Base-by-base conservation (phyloP, 2,888 invertebrate species). In the Ramazzottius varieornatus region DNA sequence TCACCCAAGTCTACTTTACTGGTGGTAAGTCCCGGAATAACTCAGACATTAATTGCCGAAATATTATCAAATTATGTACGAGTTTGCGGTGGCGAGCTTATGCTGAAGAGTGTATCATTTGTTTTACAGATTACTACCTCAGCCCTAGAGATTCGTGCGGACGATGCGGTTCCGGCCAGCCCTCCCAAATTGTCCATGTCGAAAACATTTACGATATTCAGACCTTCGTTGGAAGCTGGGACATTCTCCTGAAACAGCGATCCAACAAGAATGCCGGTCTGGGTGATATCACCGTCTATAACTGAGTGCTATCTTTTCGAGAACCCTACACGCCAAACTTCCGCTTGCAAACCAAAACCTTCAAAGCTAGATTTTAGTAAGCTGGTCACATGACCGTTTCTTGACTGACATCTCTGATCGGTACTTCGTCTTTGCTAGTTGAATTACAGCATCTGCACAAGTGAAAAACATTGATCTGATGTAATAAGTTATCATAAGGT, bases 401-500 rank as follows among this genome's bases (percentile, higher is more conserved):
- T n/a, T n/a, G n/a, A n/a, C n/a, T n/a, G n/a, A n/a, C n/a, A n/a
- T n/a, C n/a, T n/a, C n/a, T n/a, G n/a, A n/a, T n/a, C n/a, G n/a
- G n/a, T n/a, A n/a, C n/a, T n/a, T n/a, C n/a, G n/a, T n/a, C n/a
- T n/a, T n/a, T n/a, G n/a, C n/a, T n/a, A n/a, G n/a, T n/a, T n/a
- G n/a, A n/a, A n/a, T n/a, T n/a, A n/a, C n/a, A n/a, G n/a, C n/a
- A n/a, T n/a, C n/a, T n/a, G n/a, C n/a, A n/a, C n/a, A n/a, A n/a
- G n/a, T n/a, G n/a, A n/a, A n/a, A n/a, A n/a, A n/a, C n/a, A n/a
- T n/a, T n/a, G n/a, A n/a, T n/a, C n/a, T n/a, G n/a, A n/a, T n/a
- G n/a, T n/a, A n/a, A n/a, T n/a, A n/a, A n/a, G n/a, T n/a, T 24
- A 34, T 67, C 66, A 33, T 33, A 66, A 24, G 67, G 67, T 40